phyloP scores from a whole-genome alignment of 2,888 invertebrate species.

The Drosophila anceps region DNA sequence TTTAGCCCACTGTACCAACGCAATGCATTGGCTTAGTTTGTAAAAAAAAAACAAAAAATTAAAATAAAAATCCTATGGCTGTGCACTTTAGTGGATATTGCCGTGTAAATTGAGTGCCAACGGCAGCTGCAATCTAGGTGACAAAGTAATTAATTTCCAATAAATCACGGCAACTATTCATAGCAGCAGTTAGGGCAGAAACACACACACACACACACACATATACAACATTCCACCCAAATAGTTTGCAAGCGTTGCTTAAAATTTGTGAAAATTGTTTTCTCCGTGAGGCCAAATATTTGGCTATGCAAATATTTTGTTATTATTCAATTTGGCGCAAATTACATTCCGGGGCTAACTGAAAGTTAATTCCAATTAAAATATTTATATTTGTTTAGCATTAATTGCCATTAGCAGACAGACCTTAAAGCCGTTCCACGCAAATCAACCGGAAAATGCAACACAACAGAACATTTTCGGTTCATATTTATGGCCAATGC shows the following conservation, averaged over 20 bases:
- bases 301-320: constrained; percentile 64
- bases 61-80: background rate
- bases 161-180: constrained; percentile 52
- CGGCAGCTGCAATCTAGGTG: constrained; percentile 51
- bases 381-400: constrained; percentile 66
- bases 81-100: constrained; percentile 2
- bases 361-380: constrained; percentile 58
- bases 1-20: constrained; percentile 1
- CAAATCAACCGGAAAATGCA: constrained; percentile 61
- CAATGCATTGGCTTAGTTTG: background rate
- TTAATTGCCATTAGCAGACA: constrained; percentile 53
- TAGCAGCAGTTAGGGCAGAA: background rate
- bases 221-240: background rate
- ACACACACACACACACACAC: background rate
- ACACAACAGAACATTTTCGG: constrained; percentile 17
- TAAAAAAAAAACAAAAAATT: background rate
- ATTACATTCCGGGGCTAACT: constrained; percentile 31
- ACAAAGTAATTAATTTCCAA: constrained; percentile 73
- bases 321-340: constrained; percentile 59
- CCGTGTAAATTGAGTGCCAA: constrained; percentile 32
- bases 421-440: constrained; percentile 26
- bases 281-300: constrained; percentile 54
- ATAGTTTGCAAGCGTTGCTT: constrained; percentile 7
- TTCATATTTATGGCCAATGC: constrained; percentile 49
- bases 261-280: constrained; percentile 39